Conservation (phyloP, 2,888 invertebrate genomes). For the Erynnis tages region DNA sequence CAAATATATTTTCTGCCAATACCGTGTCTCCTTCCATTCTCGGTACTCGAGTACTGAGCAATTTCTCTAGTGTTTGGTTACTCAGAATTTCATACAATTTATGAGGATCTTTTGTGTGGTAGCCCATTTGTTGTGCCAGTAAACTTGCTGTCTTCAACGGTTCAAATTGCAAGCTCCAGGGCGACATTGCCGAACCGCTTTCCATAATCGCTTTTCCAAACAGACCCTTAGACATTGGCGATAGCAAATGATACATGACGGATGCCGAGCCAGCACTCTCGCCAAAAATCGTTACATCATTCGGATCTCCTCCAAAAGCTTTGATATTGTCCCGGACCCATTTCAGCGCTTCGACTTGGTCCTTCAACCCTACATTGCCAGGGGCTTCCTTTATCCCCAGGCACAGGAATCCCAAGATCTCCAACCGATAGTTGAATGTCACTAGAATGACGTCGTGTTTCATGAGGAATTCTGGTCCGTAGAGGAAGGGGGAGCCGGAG, state of each 20-base stretch:
- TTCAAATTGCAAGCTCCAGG: conserved; percentile 67
- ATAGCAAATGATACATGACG: conserved; percentile 61
- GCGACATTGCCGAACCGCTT: conserved; percentile 66
- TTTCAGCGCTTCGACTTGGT: conserved; percentile 63
- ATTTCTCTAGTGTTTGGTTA: conserved; percentile 43
- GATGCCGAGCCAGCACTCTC: conserved; percentile 73
- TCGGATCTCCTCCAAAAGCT: conserved; percentile 65
- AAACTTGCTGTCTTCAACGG: conserved; percentile 55
- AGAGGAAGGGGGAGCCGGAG: conserved; percentile 60
- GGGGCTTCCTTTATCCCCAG: conserved; percentile 66
- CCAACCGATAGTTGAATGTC: conserved; percentile 67
- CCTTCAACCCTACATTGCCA: conserved; percentile 69
- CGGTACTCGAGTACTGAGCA: conserved; percentile 57
- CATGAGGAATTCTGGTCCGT: conserved; percentile 63
- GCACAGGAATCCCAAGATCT: conserved; percentile 66
- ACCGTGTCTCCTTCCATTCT: conserved; percentile 59
- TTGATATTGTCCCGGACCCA: conserved; percentile 64
- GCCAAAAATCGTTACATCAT: conserved; percentile 66
- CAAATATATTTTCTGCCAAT: conserved; percentile 66
- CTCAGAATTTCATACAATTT: conserved; percentile 56
- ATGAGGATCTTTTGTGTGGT: conserved; percentile 47
- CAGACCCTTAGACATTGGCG: conserved; percentile 64
- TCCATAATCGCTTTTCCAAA: conserved; percentile 68
- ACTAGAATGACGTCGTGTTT: conserved; percentile 62
- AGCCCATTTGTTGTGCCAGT: conserved; percentile 54